Percentiles rank a stretch among this genome's conserved stretches.
Conservation (phyloP, 1,140 invertebrate genomes). For the Diabrotica undecimpunctata region DNA sequence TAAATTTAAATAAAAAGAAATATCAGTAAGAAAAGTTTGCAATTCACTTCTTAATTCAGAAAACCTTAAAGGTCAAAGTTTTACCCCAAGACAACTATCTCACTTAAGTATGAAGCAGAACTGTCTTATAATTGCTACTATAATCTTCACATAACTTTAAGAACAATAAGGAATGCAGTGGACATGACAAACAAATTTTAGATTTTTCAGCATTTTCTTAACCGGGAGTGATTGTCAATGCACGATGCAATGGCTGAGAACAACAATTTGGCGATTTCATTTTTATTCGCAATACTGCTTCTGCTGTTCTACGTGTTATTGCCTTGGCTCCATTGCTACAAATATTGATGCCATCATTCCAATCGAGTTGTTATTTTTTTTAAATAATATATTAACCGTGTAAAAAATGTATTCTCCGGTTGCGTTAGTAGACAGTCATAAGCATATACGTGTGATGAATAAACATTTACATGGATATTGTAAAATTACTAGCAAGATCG, state of each 20-base stretch:
- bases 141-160: conserved; percentile 29
- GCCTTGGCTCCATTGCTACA: conserved; percentile 47
- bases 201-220: conserved; percentile 24
- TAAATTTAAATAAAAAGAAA: conserved; percentile 21
- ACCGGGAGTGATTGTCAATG: conserved; percentile 43
- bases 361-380: too few relatives aligned
- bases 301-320: conserved; percentile 43
- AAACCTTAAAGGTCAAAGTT: too few relatives aligned
- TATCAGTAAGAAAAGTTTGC: conserved; percentile 27
- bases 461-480: conserved; percentile 30
- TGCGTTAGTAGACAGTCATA: conserved; percentile 22
- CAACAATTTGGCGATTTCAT: conserved; percentile 40
- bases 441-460: conserved; percentile 27
- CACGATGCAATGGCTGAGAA: conserved; percentile 42
- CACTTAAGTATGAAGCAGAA: conserved; percentile 27
- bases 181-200: conserved; percentile 24
- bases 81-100: too few relatives aligned
- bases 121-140: conserved; percentile 29
- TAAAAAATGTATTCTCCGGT: conserved; percentile 34
- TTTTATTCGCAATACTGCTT: conserved; percentile 41
- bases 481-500: conserved; percentile 24
- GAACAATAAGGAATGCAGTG: conserved; percentile 27
- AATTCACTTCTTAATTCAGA: conserved; percentile 26
- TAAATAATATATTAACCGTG: conserved; percentile 37
- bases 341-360: conserved; percentile 41